Evolutionary conservation across 2,888 invertebrate genomes (phyloP), one percentile per base, ranked within the genome.

Genomic region (Pseudoips prasinana): DNA sequence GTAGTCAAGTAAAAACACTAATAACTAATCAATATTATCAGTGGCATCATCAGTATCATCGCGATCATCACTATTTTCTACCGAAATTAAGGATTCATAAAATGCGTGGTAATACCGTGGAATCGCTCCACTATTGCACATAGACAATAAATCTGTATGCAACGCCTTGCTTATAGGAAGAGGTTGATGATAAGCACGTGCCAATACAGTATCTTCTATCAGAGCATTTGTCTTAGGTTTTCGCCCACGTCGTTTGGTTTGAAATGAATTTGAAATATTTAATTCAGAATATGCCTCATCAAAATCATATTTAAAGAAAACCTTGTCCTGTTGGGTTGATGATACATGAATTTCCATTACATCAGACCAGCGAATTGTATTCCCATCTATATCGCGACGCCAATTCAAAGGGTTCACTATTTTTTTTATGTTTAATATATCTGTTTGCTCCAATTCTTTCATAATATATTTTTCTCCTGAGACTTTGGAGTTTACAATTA

Each of bases 161-260:
- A 37, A 30, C 26, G 29, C 24, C 22, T 35, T 35, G 22, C 29
- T 35, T 29, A 35, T 35, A 9, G 34, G 34, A 31, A 31, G 22
- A 31, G 37, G 28, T 27, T 37, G 9, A 31, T 31, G 31, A 31
- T 31, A 29, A 31, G 37, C 31, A 19, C 26, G 30, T 23, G 7
- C 30, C 30, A 30, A 22, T 26, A 32, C 17, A 26, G 22, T 22
- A 11, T 33, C 29, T 22, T 29, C 33, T 19, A 28, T 29, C 34
- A 28, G 10, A 17, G 28, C 33, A 29, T 26, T 24, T 22, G 32
- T 25, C 28, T 36, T 36, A 30, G 36, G 32, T 41, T 37, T 41
- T 25, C 30, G 30, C 27, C 33, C 26, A 25, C 40, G 40, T 36
- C 33, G 33, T 29, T 31, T 39, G 9, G 17, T 39, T 32, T 35